These are phyloP conservation scores for Spea hammondii DNA, from an alignment of 2,797 vertebrate species.

Conservation along the genomic window DNA sequence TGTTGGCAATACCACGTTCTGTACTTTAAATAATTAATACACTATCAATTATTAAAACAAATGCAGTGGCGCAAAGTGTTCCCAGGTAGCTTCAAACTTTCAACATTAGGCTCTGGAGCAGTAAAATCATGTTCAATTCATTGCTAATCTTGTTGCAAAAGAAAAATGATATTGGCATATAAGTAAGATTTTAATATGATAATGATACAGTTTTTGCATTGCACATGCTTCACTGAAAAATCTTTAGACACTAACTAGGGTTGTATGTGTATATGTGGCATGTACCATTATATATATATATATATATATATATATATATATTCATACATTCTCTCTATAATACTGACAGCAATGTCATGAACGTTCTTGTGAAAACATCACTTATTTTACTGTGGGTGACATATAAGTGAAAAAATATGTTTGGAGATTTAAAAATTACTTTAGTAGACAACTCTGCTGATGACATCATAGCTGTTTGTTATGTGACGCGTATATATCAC, in stretches of 20 bases:
- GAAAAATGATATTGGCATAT: not conserved
- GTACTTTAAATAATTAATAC: not conserved
- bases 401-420: too few relatives aligned
- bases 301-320: too few relatives aligned
- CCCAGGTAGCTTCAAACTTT: conserved; percentile 10
- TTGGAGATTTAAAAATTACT: too few relatives aligned
- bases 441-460: too few relatives aligned
- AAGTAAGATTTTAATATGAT: not conserved
- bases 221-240: not conserved
- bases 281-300: too few relatives aligned
- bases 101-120: not conserved
- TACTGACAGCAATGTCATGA: too few relatives aligned
- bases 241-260: not conserved
- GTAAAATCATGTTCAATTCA: not conserved
- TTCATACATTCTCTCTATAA: too few relatives aligned
- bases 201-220: not conserved
- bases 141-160: not conserved
- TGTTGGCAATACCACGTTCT: not conserved
- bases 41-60: not conserved
- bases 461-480: too few relatives aligned
- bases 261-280: too few relatives aligned
- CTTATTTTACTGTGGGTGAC: too few relatives aligned
- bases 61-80: not conserved
- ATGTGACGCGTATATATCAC: too few relatives aligned
- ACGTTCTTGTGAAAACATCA: too few relatives aligned